These are phyloP conservation scores for Caranx melampygus DNA, from an alignment of 2,113 vertebrate genomes.

Conservation along the genomic window DNA sequence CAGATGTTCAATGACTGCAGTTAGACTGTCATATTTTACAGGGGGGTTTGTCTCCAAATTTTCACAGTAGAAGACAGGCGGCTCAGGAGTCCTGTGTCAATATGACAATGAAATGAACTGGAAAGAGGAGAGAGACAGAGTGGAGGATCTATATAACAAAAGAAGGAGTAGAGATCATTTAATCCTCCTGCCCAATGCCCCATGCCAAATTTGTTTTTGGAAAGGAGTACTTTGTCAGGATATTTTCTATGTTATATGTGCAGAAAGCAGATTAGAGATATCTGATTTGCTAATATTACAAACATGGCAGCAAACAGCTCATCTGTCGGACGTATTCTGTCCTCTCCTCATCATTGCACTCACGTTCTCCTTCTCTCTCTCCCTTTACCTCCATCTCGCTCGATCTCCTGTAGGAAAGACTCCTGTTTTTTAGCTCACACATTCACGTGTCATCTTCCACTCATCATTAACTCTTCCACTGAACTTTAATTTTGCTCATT, in stretches of 20 bases:
- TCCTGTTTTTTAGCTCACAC: background rate
- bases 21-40: constrained; percentile 52
- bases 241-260: constrained; percentile 54
- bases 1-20: constrained; percentile 56
- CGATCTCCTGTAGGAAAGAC: background rate
- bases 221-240: constrained; percentile 47
- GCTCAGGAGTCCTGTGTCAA: constrained; percentile 27
- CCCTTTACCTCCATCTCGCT: background rate
- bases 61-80: constrained; percentile 22
- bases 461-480: constrained; percentile 4
- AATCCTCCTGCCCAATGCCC: constrained; percentile 56
- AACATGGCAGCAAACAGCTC: constrained; percentile 50
- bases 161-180: constrained; percentile 51
- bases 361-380: background rate
- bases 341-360: background rate
- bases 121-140: constrained; percentile 12
- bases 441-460: background rate
- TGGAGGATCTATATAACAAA: background rate
- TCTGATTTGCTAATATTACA: constrained; percentile 75
- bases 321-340: constrained; percentile 37
- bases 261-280: constrained; percentile 75
- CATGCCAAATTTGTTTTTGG: constrained; percentile 61
- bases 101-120: constrained; percentile 28
- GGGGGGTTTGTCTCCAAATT: background rate
- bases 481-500: constrained; percentile 25